phyloP scores from a whole-genome alignment of 2,113 vertebrate genomes.

The Astatotilapia flaviijosephi region DNA sequence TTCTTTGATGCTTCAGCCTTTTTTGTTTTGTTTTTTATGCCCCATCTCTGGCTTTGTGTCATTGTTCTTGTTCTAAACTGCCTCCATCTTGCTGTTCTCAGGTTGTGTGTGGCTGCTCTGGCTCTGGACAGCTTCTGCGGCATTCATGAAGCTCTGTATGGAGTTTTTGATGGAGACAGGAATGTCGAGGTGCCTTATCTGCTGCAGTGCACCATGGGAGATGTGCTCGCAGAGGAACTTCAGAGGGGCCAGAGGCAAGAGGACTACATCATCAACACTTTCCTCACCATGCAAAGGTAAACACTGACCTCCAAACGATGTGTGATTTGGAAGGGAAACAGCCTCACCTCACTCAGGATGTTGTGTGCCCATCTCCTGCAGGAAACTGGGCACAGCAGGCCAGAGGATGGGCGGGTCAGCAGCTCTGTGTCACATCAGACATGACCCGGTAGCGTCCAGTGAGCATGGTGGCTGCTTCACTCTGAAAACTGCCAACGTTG shows the following conservation, averaged over 20 bases:
- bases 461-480: conserved; percentile 83
- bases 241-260: conserved; percentile 86
- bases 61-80: not conserved
- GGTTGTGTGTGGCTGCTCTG: conserved; percentile 92
- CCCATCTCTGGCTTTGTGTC: not conserved
- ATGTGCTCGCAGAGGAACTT: conserved; percentile 91
- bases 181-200: conserved; percentile 94
- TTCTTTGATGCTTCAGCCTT: not conserved
- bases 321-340: not conserved
- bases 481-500: conserved; percentile 90
- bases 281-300: conserved; percentile 95
- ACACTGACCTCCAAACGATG: not conserved
- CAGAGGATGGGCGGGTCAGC: conserved; percentile 94
- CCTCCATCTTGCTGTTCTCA: conserved; percentile 27
- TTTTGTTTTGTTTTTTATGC: not conserved
- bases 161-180: conserved; percentile 92
- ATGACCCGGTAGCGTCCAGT: conserved; percentile 84
- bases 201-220: conserved; percentile 97
- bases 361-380: conserved; percentile 1
- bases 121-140: conserved; percentile 91
- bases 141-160: conserved; percentile 89
- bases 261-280: conserved; percentile 95
- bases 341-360: not conserved
- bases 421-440: conserved; percentile 91
- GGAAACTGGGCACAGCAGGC: conserved; percentile 95